Conservation (phyloP, 2,888 invertebrate genomes). For the Rhogogaster chlorosoma region DNA sequence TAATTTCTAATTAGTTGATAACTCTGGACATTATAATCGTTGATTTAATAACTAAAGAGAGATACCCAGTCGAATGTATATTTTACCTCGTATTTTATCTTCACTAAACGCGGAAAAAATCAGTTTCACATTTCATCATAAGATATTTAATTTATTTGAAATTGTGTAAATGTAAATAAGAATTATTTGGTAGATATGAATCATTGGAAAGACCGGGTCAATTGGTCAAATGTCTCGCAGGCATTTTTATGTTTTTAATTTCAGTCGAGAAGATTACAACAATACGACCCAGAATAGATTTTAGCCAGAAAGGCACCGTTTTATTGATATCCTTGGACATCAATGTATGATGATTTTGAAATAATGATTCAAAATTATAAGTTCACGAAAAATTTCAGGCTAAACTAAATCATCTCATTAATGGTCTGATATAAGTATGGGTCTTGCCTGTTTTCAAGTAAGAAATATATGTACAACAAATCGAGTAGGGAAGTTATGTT, state of each 20-base stretch:
- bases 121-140: neutral
- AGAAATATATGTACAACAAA: too few species aligned
- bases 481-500: neutral
- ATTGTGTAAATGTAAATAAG: neutral
- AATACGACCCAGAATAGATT: neutral
- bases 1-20: neutral
- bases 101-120: neutral
- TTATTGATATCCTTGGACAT: neutral
- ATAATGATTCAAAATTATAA: neutral
- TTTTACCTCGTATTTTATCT: too few species aligned
- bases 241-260: neutral
- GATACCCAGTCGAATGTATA: neutral
- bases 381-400: neutral
- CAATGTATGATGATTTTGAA: neutral
- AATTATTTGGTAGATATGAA: neutral
- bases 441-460: neutral
- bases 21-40: neutral
- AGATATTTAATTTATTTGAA: neutral
- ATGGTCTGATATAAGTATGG: neutral
- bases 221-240: neutral
- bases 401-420: neutral
- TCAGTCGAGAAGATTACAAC: neutral
- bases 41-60: neutral
- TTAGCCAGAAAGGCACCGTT: neutral
- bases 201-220: neutral